Percentiles rank a stretch among this genome's conserved stretches.
Evolutionary conservation across 2,113 vertebrate genomes (phyloP).

Genomic region (Caranx melampygus): DNA sequence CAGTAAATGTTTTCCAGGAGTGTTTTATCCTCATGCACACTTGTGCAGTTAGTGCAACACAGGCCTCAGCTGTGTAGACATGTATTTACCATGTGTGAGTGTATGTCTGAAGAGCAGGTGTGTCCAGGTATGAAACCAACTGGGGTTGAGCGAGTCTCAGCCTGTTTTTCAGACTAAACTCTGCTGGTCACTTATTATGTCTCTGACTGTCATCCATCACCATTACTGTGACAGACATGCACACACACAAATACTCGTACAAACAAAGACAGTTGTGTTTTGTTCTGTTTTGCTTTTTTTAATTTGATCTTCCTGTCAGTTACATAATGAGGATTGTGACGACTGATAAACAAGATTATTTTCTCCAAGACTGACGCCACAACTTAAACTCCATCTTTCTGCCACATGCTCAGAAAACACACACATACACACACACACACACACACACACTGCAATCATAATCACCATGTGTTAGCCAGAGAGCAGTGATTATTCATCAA

Average conservation of each 20-base stretch:
- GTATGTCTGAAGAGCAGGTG: conserved; percentile 26
- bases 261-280: not conserved
- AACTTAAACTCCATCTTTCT: not conserved
- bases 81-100: not conserved
- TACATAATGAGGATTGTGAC: not conserved
- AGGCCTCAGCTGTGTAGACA: not conserved
- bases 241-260: not conserved
- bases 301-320: not conserved
- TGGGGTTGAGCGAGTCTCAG: conserved; percentile 45
- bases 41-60: too few relatives aligned
- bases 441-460: not conserved
- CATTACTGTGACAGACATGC: conserved; percentile 44
- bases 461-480: not conserved
- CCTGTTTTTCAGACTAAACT: conserved; percentile 46
- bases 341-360: not conserved
- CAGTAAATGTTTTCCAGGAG: too few relatives aligned
- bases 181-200: conserved; percentile 39
- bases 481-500: not conserved
- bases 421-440: not conserved
- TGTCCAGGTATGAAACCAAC: conserved; percentile 53
- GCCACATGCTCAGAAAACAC: not conserved
- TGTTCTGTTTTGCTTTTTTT: not conserved
- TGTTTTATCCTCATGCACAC: too few relatives aligned
- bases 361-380: not conserved
- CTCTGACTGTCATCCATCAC: conserved; percentile 36